Conservation (phyloP, 2,113 vertebrate genomes). For the Ursus arctos region DNA sequence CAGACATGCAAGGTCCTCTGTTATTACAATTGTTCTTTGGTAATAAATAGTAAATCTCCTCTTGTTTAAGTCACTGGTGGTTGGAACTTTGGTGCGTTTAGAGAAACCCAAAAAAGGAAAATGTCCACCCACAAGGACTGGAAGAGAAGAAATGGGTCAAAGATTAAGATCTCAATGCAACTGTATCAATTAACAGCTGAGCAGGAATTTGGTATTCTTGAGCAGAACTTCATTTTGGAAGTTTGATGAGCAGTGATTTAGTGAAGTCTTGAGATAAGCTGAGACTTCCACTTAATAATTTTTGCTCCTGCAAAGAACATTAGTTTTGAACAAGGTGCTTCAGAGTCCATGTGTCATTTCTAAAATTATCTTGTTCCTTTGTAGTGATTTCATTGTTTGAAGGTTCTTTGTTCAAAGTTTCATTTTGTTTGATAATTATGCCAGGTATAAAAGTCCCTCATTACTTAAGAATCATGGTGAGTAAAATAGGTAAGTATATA, state of each 20-base stretch:
- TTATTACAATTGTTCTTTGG: neutral
- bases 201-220: neutral
- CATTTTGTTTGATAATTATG: conserved; percentile 21
- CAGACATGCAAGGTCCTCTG: neutral
- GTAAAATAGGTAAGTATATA: neutral
- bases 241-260: neutral
- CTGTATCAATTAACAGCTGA: neutral
- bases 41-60: neutral
- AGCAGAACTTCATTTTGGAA: neutral
- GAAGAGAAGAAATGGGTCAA: neutral
- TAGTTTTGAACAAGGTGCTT: neutral
- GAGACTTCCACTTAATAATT: neutral
- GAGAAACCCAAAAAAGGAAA: neutral
- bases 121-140: neutral
- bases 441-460: neutral
- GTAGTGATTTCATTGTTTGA: neutral
- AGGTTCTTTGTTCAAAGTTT: neutral
- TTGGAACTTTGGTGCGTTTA: neutral
- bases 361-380: conserved; percentile 10
- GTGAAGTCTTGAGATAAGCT: neutral
- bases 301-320: neutral
- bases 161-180: neutral
- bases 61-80: neutral
- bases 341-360: neutral
- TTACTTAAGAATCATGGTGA: neutral